phyloP scores from a whole-genome alignment of 2,888 invertebrate genomes.

The Spodoptera exigua region DNA sequence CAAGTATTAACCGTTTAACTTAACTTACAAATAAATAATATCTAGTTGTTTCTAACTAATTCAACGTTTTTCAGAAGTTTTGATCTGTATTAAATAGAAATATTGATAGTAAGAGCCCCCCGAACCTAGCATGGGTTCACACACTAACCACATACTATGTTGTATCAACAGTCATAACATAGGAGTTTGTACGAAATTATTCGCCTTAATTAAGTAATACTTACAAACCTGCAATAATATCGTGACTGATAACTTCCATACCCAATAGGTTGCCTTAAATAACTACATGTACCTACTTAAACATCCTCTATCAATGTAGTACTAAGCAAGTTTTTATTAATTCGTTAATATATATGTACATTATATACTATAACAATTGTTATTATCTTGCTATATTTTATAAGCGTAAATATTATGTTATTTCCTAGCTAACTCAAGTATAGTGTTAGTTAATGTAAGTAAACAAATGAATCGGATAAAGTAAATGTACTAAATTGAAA shows the following conservation, averaged over 20 bases:
- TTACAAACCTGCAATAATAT: constrained; percentile 13
- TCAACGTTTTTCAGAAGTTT: no score
- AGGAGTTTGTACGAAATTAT: neutral
- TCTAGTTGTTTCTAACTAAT: no score
- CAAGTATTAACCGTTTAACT: no score
- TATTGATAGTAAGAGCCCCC: no score
- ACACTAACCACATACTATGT: no score
- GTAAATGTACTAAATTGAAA: constrained; percentile 26
- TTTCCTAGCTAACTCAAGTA: constrained; percentile 25
- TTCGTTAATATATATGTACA: neutral
- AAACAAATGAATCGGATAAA: constrained; percentile 27
- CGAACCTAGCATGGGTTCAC: no score
- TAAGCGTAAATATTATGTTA: constrained; percentile 37
- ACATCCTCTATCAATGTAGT: constrained; percentile 10
- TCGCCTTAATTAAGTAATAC: neutral
- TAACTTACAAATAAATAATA: no score
- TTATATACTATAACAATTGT: constrained; percentile 14
- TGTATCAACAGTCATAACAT: no score
- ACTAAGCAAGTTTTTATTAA: constrained; percentile 2
- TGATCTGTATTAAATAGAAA: no score
- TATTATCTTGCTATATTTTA: constrained; percentile 24
- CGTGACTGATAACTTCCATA: constrained; percentile 19
- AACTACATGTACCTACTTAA: constrained; percentile 9
- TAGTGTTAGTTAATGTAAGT: constrained; percentile 34
- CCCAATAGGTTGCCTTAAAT: constrained; percentile 41